phyloP scores from a whole-genome alignment of 2,113 vertebrate species.

The Albula glossodonta region DNA sequence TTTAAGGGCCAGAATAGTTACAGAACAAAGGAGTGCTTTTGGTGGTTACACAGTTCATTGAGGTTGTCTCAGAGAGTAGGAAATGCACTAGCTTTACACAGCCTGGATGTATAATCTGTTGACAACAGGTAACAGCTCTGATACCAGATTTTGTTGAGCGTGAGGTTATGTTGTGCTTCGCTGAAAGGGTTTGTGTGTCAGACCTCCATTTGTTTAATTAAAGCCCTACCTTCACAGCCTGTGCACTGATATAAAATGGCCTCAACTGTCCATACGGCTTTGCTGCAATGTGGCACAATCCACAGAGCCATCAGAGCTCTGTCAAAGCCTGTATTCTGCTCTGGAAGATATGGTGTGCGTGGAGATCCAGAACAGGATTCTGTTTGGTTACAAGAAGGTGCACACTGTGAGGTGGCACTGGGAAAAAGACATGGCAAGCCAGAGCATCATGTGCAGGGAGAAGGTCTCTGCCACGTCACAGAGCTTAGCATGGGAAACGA shows the following conservation, averaged over 20 bases:
- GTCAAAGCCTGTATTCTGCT: background rate
- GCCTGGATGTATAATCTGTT: no score
- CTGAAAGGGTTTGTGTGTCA: no score
- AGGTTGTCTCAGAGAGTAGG: background rate
- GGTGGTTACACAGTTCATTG: background rate
- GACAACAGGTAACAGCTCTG: no score
- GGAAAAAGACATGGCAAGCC: slow-evolving; percentile 97
- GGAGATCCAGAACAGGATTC: slow-evolving; percentile 95
- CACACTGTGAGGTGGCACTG: slow-evolving; percentile 93
- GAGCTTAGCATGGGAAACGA: slow-evolving; percentile 81
- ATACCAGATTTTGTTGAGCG: no score
- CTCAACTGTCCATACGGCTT: no score
- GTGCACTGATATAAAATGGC: no score
- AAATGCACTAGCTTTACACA: background rate
- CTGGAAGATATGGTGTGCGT: slow-evolving; percentile 24
- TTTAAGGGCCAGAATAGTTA: background rate
- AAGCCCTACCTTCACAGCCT: no score
- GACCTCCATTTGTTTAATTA: no score
- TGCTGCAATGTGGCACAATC: no score
- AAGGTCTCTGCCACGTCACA: slow-evolving; percentile 91
- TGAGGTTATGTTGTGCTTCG: no score
- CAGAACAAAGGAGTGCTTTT: background rate
- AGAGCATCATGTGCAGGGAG: slow-evolving; percentile 94
- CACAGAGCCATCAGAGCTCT: no score
- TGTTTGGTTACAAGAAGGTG: slow-evolving; percentile 92